A percentile compares a stretch with the other conserved stretches of the same genome.
Evolutionary conservation across 2,113 vertebrate genomes (phyloP).

Genomic region (Rhynchomys soricoides): DNA sequence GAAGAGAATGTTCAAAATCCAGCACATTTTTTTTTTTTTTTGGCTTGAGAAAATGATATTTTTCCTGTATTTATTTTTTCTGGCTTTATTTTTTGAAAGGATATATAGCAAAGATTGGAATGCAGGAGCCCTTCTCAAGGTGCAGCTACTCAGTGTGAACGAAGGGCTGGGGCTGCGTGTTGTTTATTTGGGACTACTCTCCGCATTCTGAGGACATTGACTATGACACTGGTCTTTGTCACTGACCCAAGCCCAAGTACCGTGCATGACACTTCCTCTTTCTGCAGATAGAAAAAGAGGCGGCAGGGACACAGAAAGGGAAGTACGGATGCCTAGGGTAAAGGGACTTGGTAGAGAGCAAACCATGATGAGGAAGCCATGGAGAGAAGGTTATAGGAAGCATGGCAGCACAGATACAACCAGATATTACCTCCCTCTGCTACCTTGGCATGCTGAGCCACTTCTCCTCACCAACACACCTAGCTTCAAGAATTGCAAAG

Average conservation of each 20-base stretch:
- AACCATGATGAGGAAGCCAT: rapidly evolving
- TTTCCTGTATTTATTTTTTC: neutral
- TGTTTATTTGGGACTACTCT: no score
- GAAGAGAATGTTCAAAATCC: neutral
- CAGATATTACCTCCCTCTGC: rapidly evolving
- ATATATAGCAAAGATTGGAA: neutral
- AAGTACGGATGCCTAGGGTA: rapidly evolving
- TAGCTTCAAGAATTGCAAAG: neutral
- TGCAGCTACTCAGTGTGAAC: rapidly evolving
- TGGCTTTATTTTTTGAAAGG: neutral
- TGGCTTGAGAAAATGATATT: neutral
- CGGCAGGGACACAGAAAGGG: rapidly evolving
- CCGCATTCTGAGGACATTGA: rapidly evolving
- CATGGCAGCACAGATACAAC: rapidly evolving
- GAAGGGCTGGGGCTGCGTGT: rapidly evolving
- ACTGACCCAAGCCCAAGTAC: rapidly evolving
- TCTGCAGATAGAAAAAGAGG: no score
- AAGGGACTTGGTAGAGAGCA: rapidly evolving
- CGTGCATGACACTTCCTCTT: rapidly evolving
- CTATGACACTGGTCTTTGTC: neutral
- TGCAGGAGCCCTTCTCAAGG: neutral
- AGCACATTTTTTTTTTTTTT: rapidly evolving
- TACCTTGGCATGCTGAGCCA: neutral
- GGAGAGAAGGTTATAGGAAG: no score
- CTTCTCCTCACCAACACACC: no score